Evolutionary conservation across 2,888 invertebrate species (phyloP).

Genomic region (Xanthorhoe designata): DNA sequence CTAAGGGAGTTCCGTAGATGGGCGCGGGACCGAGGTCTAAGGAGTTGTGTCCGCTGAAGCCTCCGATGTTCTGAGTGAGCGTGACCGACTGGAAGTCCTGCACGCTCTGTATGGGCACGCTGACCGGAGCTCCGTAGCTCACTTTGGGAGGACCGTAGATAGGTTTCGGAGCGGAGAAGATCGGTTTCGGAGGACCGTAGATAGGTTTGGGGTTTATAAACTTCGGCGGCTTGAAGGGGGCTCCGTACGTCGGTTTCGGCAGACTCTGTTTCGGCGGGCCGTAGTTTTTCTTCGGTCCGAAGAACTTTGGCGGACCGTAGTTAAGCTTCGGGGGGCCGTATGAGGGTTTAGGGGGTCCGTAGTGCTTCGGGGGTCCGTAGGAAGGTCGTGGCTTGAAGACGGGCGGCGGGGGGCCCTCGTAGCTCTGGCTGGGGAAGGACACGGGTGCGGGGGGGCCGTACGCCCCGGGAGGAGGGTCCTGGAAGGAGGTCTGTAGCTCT

Average conservation of each 20-base stretch:
- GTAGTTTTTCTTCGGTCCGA: conserved; percentile 66
- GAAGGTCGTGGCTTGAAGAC: conserved; percentile 69
- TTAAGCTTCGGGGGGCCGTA: conserved; percentile 60
- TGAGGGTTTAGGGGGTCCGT: conserved; percentile 64
- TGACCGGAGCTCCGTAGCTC: conserved; percentile 58
- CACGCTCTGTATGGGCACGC: conserved; percentile 45
- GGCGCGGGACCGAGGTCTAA: conserved; percentile 73
- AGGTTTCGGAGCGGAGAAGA: conserved; percentile 75
- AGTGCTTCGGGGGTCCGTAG: conserved; percentile 76
- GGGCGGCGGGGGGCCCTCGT: conserved; percentile 84
- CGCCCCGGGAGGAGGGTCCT: conserved; percentile 69
- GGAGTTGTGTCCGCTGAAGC: conserved; percentile 36
- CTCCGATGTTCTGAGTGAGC: conserved; percentile 43
- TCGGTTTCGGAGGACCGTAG: conserved; percentile 60
- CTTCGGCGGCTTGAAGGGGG: conserved; percentile 65
- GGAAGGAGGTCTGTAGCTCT: conserved; percentile 64
- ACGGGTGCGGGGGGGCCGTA: conserved; percentile 83
- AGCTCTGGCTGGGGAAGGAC: conserved; percentile 67
- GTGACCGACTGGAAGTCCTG: conserved; percentile 51
- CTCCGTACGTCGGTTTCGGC: conserved; percentile 67
- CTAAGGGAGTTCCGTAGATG: conserved; percentile 73
- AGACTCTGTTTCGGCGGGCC: conserved; percentile 63
- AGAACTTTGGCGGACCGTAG: conserved; percentile 66
- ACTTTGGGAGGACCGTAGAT: conserved; percentile 69
- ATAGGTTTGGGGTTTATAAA: conserved; percentile 59